Base-by-base conservation (phyloP, 2,888 invertebrate genomes). In the Bibio marci region DNA sequence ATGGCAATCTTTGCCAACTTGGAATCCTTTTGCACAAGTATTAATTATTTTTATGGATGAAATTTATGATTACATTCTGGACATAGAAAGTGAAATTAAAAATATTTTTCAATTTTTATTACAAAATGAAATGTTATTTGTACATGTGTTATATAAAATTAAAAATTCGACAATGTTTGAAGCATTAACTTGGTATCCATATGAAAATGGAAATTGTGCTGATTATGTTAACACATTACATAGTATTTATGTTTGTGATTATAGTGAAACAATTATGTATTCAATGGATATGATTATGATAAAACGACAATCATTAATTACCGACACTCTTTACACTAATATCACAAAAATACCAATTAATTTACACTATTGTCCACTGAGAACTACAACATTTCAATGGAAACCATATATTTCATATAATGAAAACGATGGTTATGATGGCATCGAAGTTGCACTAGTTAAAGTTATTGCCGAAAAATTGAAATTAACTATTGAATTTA, bases 1-100 rank as follows among this genome's bases (percentile, higher is more conserved):
- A 34, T 59, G 56, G 54, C 54, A 51, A 41, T 41, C 39, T 1
- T 49, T 50, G 44, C 13, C 50, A 0, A 58, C 58, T 43, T 60
- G 60, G 59, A 61, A 61, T 49, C 55, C 59, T 0, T 27, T 58
- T 38, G 59, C 60, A 1, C 58, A 60, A 39, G 58, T 61, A 38
- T 50, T 61, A 1, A 54, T 60, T 4, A 52, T 50, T 11, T 37
- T 59, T 30, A 46, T 51, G 1, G 30, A 56, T 36, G 54, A 56
- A 17, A 52, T 53, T 1, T 52, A 53, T 3, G 11, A 34, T 11
- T 12, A 35, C 11, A 11, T 25, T 7, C 10, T n/a, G 10, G 26
- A 38, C 10, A 12, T 41, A 8, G 53, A 56, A n/a, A 52, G 54
- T 38, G 55, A 56, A 53, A 52, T 51, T 1, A 53, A 55, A n/a